Evolutionary conservation across 2,113 vertebrate genomes (phyloP).

Genomic region (Tricholaema leucomelas): DNA sequence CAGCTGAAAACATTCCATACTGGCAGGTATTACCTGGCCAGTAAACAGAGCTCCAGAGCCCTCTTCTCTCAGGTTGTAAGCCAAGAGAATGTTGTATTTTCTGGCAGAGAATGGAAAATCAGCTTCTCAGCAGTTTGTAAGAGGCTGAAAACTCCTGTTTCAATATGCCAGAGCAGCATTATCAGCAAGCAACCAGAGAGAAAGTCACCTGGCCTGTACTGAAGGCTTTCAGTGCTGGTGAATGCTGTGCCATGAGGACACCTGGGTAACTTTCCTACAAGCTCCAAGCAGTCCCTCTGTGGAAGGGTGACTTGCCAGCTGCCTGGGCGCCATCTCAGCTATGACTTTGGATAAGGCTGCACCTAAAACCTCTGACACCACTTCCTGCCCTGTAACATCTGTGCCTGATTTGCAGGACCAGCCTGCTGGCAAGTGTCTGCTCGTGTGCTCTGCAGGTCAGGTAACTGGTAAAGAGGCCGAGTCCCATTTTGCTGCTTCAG

Average conservation of each 20-base stretch:
- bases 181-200: neutral
- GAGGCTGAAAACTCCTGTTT: neutral
- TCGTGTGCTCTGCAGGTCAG: neutral
- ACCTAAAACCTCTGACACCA: neutral
- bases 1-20: neutral
- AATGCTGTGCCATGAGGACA: neutral
- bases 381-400: fast-evolving
- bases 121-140: neutral
- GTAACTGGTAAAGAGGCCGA: neutral
- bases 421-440: neutral
- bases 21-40: neutral
- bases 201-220: neutral
- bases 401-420: neutral
- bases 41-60: neutral
- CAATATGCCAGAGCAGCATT: neutral
- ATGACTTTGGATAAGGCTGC: neutral
- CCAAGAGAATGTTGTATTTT: neutral
- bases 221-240: neutral
- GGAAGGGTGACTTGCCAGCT: neutral
- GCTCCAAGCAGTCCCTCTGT: neutral
- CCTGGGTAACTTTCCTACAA: neutral
- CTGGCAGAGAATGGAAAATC: neutral
- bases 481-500: neutral
- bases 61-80: neutral
- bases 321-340: neutral